A percentile compares a stretch with the other conserved stretches of the same genome.
Evolutionary conservation across 2,113 vertebrate species (phyloP).

Genomic region (Campylomormyrus numenius): DNA sequence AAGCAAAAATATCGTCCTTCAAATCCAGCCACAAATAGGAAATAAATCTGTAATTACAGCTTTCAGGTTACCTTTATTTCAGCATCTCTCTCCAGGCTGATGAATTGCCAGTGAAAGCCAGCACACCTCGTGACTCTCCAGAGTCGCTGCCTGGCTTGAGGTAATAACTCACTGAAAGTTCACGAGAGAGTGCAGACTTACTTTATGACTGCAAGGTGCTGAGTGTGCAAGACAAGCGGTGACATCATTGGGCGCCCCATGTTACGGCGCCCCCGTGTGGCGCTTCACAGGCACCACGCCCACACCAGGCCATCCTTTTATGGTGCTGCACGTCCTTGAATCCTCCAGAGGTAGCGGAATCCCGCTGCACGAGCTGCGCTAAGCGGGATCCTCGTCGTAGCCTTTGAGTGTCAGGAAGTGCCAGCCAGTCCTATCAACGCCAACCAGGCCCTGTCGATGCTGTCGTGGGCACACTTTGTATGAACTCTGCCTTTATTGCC

Average conservation of each 20-base stretch:
- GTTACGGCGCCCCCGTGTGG: constrained; percentile 22
- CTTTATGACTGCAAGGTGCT: constrained; percentile 10
- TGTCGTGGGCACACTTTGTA: background rate
- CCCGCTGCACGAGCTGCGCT: background rate
- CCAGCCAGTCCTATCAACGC: background rate
- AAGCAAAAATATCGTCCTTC: background rate
- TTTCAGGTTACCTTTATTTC: background rate
- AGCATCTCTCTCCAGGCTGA: background rate
- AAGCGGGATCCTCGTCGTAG: background rate
- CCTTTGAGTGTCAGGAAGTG: background rate
- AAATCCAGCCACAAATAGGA: background rate
- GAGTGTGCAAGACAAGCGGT: constrained; percentile 2
- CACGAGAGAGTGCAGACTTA: background rate
- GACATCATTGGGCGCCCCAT: constrained; percentile 24
- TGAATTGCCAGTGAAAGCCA: background rate
- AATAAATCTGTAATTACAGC: background rate
- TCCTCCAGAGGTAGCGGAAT: background rate
- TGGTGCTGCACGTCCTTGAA: constrained; percentile 26
- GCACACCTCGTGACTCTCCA: background rate
- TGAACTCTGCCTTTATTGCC: constrained; percentile 2
- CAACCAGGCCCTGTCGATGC: background rate
- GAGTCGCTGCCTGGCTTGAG: background rate
- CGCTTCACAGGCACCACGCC: background rate
- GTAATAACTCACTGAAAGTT: background rate
- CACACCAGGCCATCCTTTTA: constrained; percentile 17